Evolutionary conservation across 1,140 invertebrate species (phyloP), one percentile per base, ranked within the genome.

Genomic region (Conus ventricosus): DNA sequence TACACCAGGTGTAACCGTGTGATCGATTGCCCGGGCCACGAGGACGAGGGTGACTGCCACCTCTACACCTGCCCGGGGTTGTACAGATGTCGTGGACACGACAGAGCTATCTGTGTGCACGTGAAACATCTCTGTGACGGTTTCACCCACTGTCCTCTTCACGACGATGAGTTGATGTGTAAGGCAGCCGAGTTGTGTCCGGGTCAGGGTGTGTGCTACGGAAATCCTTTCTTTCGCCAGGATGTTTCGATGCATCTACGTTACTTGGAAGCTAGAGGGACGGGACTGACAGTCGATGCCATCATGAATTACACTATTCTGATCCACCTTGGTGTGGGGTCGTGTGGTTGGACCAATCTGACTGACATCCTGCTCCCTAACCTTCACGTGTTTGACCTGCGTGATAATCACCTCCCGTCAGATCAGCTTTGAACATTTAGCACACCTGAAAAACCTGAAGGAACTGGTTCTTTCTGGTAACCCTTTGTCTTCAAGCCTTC

Each of bases 151-250:
- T 80, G 78, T 80, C 78, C 78, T 17, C 78, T 39, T 13, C 25
- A n/a, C 25, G 78, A 80, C 23, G 78, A 80, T 53, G 78, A 80
- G 39, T 15, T 80, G 78, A 39, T 80, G 78, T 80, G 78, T 20
- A 8, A n/a, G 6, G 6, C 39, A 5, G 11, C 78, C 11, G 20
- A 20, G 17, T 6, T 7, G 25, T 80, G 78, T 51, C 78, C 78
- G 27, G 27, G 11, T 8, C 27, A 15, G n/a, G 27, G n/a, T 53
- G 51, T 53, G n/a, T 80, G 78, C 20, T 80, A 27, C 10, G 78
- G 78, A 0, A 80, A n/a, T 39, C 10, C 3, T 11, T 27, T 80
- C 27, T 27, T 13, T 53, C 51, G 78, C 5, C 27, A 8, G 0
- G 27, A 53, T 11, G 27, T 10, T 15, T 10, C n/a, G 13, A 8